Base-by-base conservation (phyloP, 2,888 invertebrate genomes). In the Ectemnius cavifrons region DNA sequence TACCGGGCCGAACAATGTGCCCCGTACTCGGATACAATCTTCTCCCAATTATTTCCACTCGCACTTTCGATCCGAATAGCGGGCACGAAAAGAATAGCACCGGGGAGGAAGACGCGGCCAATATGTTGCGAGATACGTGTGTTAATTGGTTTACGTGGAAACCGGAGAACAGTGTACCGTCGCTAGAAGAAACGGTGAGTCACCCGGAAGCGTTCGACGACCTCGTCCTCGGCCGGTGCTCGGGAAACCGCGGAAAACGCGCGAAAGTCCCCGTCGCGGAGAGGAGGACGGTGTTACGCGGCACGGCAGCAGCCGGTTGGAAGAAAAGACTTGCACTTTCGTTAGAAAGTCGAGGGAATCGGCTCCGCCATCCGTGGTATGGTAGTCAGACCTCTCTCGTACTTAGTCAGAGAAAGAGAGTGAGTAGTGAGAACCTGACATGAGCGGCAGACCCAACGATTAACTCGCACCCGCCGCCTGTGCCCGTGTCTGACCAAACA, bases 251-350 rank as follows among this genome's bases (percentile, higher is more conserved):
- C 87, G 88, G 87, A 88, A 89, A 88, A 88, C 81, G 80, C 84
- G 86, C 82, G 85, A 86, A 82, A 87, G 85, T 86, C 77, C 77
- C 77, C 71, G 1, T 6, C 37, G 37, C 0, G 37, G 5, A 11
- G 37, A 58, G 73, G 77, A 73, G 80, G 78, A 81, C 79, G 76
- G 84, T 86, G 37, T 37, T 86, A 86, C 85, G 85, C 82, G 81
- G 77, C 52, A 52, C 52, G 75, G 74, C 60, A 79, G 81, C 80
- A 79, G 81, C 80, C 71, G 78, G 81, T 79, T 82, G 77, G 81
- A 85, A 89, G 88, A 88, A 89, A 87, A 86, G 83, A 90, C 89
- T 90, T 89, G 87, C 89, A 89, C 89, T 89, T 90, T 90, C 89
- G 89, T 89, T 90, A 89, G 89, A 90, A 89, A 90, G 89, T 88